Conservation (phyloP, 2,888 invertebrate species). For the Xestobium rufovillosum region DNA sequence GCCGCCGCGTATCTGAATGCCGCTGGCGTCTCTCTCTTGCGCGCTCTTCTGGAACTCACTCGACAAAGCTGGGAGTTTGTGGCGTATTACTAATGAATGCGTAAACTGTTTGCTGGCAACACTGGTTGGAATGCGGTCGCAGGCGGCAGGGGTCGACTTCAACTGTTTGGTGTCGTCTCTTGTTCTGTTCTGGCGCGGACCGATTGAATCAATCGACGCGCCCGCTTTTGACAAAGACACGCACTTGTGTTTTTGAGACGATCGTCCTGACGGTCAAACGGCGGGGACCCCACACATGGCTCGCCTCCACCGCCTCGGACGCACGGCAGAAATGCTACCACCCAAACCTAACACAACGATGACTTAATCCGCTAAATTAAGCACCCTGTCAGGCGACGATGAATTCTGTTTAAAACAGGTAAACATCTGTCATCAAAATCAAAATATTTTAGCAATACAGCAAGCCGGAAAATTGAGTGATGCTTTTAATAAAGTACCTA, state of each 20-base stretch:
- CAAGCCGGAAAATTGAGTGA: too few relatives aligned
- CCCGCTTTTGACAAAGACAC: conserved; percentile 30
- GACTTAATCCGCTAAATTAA: too few relatives aligned
- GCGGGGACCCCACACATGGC: not conserved
- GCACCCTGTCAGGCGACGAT: too few relatives aligned
- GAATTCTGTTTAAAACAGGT: too few relatives aligned
- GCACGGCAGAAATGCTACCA: too few relatives aligned
- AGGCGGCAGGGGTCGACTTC: conserved; percentile 49
- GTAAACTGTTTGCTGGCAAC: conserved; percentile 44
- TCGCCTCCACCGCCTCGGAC: too few relatives aligned
- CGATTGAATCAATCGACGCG: conserved; percentile 37
- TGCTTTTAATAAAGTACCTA: too few relatives aligned
- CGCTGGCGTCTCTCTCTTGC: too few relatives aligned
- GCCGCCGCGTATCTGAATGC: conserved; percentile 14
- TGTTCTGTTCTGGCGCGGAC: conserved; percentile 31
- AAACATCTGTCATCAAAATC: too few relatives aligned
- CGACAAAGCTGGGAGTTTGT: conserved; percentile 21
- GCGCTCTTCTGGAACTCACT: not conserved
- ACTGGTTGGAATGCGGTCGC: conserved; percentile 45
- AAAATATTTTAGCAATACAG: too few relatives aligned
- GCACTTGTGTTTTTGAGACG: conserved; percentile 17
- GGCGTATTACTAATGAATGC: conserved; percentile 43
- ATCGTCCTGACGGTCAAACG: conserved; percentile 1
- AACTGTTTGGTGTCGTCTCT: conserved; percentile 38
- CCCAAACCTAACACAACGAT: too few relatives aligned